Base-by-base conservation (phyloP, 2,888 invertebrate species). In the Falcaria lacertinaria region DNA sequence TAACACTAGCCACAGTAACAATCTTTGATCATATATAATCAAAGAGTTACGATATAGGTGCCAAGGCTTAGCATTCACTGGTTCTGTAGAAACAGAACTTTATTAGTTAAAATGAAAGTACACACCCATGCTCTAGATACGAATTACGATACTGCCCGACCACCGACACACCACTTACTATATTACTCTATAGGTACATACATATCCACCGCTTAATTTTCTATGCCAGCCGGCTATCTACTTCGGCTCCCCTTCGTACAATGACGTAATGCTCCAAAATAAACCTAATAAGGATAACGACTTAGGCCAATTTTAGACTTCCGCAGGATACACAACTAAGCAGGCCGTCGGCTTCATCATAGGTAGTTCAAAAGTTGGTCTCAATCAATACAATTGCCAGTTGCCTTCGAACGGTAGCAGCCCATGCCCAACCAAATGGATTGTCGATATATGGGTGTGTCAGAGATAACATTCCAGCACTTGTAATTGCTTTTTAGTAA, bases 201-300 rank as follows among this genome's bases (percentile, higher is more conserved):
- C 50, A 61, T 53, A 63, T 66, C 61, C 16, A 42, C 39, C 41
- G 62, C 64, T 62, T 57, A 63, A 58, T 64, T 62, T 64, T 61
- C 70, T 59, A 60, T 54, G 37, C 60, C 59, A 41, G 28, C 28
- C 28, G 28, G 28, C 45, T 35, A 52, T 60, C 61, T 64, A 70
- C 64, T 62, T 61, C 50, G 62, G 56, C 62, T 59, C 59, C 28
- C 19, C 28, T 11, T 28, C 28, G 64, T 65, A 67, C 67, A 79
- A 81, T 89, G 89, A 89, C 89, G 89, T 89, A 89, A 89, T 89
- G 79, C 61, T 80, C 86, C 79, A 87, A 88, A 89, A 88, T 89
- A 88, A 85, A 85, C 83, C 76, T 70, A 82, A 72, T 80, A 85
- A 63, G 85, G 84, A 80, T 80, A 79, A 77, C 69, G 60, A 56